Percentiles rank a stretch among this genome's conserved stretches.
These are phyloP conservation scores for Zootermopsis nevadensis DNA, from an alignment of 2,888 invertebrate species.

Conservation along the genomic window DNA sequence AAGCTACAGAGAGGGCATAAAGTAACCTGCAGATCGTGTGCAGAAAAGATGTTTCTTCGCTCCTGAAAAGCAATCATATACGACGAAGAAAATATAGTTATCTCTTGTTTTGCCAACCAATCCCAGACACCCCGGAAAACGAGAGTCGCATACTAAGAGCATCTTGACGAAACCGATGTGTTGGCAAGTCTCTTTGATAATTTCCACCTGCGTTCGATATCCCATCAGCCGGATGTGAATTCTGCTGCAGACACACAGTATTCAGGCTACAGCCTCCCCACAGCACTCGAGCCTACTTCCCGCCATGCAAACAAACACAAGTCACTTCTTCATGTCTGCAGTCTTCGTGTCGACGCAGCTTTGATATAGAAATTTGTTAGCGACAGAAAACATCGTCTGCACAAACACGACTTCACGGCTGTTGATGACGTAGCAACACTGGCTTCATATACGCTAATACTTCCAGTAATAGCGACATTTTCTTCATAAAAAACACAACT, in stretches of 20 bases:
- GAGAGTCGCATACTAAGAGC: background rate
- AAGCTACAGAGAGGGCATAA: no score
- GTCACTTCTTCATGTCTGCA: background rate
- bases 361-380: no score
- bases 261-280: background rate
- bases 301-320: background rate
- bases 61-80: no score
- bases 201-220: conserved; percentile 8
- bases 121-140: background rate
- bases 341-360: background rate
- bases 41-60: no score
- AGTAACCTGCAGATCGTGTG: no score
- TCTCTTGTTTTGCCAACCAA: background rate
- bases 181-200: background rate
- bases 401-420: no score
- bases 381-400: no score
- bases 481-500: no score
- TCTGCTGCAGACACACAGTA: background rate
- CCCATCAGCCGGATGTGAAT: conserved; percentile 12
- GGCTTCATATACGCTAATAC: no score
- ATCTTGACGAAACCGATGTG: background rate
- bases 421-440: no score
- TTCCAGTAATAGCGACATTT: no score
- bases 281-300: background rate
- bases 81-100: background rate